Evolutionary conservation across 1,140 invertebrate species (phyloP).

Genomic region (Orius laevigatus): DNA sequence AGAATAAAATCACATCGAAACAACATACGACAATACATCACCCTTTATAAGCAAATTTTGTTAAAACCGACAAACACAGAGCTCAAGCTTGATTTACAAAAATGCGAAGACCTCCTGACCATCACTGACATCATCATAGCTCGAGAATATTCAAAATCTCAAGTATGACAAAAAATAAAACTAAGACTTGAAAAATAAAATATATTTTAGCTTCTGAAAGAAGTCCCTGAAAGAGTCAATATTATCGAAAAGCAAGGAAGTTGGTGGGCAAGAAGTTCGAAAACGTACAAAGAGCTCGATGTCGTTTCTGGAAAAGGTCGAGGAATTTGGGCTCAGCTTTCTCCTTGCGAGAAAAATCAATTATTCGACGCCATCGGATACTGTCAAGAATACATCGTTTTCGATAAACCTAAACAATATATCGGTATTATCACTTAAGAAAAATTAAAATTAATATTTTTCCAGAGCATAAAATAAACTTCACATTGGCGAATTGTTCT

Average conservation of each 20-base stretch:
- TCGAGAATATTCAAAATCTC: conserved; percentile 58
- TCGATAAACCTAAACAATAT: conserved; percentile 36
- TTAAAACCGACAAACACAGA: conserved; percentile 53
- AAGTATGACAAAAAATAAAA: conserved; percentile 30
- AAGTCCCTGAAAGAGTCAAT: conserved; percentile 37
- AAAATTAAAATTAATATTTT: conserved; percentile 18
- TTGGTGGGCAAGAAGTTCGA: conserved; percentile 30
- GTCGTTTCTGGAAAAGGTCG: conserved; percentile 30
- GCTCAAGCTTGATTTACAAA: conserved; percentile 51
- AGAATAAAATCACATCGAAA: conserved; percentile 47
- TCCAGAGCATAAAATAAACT: conserved; percentile 61
- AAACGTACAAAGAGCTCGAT: conserved; percentile 20
- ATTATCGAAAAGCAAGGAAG: conserved; percentile 33
- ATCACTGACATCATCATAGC: conserved; percentile 63
- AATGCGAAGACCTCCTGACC: conserved; percentile 54
- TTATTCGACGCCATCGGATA: conserved; percentile 44
- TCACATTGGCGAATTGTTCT: conserved; percentile 57
- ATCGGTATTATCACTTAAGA: too few relatives aligned
- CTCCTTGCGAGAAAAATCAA: conserved; percentile 42
- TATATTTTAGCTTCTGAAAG: conserved; percentile 33
- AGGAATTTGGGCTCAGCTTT: conserved; percentile 45
- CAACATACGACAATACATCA: conserved; percentile 53
- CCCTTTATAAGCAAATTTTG: conserved; percentile 53
- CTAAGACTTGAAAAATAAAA: too few relatives aligned
- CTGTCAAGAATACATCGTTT: conserved; percentile 25